Base-by-base conservation (phyloP, 2,797 vertebrate species). In the Channa striata region DNA sequence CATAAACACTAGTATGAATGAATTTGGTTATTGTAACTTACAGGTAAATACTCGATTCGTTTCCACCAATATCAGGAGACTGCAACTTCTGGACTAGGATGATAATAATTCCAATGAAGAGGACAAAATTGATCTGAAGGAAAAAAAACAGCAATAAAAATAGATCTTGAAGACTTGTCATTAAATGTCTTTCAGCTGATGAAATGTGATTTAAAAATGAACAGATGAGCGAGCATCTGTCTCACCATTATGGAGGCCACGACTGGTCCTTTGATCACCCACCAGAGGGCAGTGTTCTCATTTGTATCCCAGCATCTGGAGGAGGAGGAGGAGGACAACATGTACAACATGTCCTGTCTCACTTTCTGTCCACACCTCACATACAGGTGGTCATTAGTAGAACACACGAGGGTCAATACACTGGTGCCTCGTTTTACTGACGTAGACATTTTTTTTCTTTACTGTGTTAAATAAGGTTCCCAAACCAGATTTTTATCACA, bases 21-120 rank as follows among this genome's bases (percentile, higher is more conserved):
- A n/a, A 40, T 39, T 20, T 20, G 20, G 25, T 42, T 0, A 47
- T 12, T 54, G 0, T 39, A 51, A 86, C 90, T 90, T 87, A 93
- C 90, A 92, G 90, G 69, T 91, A 99, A 92, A 99, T 98, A 92
- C 98, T 99, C 51, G 97, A 99, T 77, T 99, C 98, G 0, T 98
- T 99, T 65, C 98, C 98, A 47, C 98, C 97, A 0, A 97, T 98
- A 78, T 99, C 98, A 44, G 98, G 98, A 0, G 98, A 99, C 87
- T 99, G 98, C 44, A 99, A 94, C 84, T 99, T 99, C 93, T 99
- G 98, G 53, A 99, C 97, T n/a, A 99, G 94, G 85, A 99, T 99
- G 78, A 99, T 95, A 50, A 99, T 99, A 69, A 99, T 99, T 78
- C 98, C 98, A 13, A 99, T 92, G 73, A 99, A 99, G 67, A 99